Percentiles rank a stretch among this genome's conserved stretches.
phyloP scores from a whole-genome alignment of 92 coral and sea anemone genomes.

The Chrysogorgia sp. region DNA sequence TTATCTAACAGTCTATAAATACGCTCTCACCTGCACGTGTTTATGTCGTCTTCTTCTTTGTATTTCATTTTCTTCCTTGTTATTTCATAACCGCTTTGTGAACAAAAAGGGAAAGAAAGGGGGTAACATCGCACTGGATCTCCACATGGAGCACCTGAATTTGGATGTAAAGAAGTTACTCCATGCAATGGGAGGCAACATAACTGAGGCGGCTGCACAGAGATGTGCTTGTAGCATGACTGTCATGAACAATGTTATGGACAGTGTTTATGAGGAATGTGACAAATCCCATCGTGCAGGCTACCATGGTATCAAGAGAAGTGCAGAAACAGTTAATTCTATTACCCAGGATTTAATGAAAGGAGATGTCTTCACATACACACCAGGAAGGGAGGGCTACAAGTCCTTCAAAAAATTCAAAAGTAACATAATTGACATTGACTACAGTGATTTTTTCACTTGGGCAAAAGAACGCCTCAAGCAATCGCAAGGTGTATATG shows the following conservation, averaged over 20 bases:
- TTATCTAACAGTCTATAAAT: no score
- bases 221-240: constrained; percentile 66
- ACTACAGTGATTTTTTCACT: constrained; percentile 63
- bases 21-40: no score
- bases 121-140: constrained; percentile 58
- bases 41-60: no score
- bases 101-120: constrained; percentile 58
- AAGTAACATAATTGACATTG: constrained; percentile 56
- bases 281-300: constrained; percentile 46
- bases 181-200: constrained; percentile 66
- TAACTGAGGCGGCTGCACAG: constrained; percentile 71
- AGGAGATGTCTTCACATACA: constrained; percentile 37
- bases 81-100: constrained; percentile 58
- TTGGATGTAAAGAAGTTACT: constrained; percentile 57
- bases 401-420: not conserved
- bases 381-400: no score
- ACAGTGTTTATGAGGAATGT: constrained; percentile 60
- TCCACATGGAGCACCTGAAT: constrained; percentile 30
- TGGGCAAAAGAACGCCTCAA: constrained; percentile 57
- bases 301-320: constrained; percentile 61
- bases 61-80: no score
- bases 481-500: constrained; percentile 65
- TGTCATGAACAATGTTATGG: constrained; percentile 60
- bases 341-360: constrained; percentile 59
- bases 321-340: constrained; percentile 53